Conservation (phyloP, 1,140 invertebrate genomes). For the Teleopsis dalmanni region DNA sequence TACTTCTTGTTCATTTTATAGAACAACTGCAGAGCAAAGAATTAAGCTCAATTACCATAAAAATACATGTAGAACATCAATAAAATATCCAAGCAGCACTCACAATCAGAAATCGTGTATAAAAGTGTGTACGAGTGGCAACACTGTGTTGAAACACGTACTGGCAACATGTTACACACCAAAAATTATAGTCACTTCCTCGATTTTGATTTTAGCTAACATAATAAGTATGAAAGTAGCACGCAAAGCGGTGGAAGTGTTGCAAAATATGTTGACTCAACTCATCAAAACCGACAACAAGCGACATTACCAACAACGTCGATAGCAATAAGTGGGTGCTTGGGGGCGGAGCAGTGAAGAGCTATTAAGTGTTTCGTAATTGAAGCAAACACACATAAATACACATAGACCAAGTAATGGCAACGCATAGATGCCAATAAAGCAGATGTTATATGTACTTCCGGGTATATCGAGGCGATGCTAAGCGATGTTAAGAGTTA, state of each 20-base stretch:
- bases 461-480: too few relatives aligned
- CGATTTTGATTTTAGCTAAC: constrained; percentile 38
- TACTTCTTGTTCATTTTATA: too few relatives aligned
- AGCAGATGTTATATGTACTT: too few relatives aligned
- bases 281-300: constrained; percentile 29
- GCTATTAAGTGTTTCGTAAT: neutral
- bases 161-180: constrained; percentile 43
- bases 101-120: too few relatives aligned
- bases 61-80: too few relatives aligned
- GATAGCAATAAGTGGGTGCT: neutral
- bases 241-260: constrained; percentile 35
- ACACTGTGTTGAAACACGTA: constrained; percentile 45
- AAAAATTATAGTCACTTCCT: constrained; percentile 45
- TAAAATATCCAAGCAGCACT: too few relatives aligned
- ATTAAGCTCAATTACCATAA: too few relatives aligned
- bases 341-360: neutral
- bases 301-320: constrained; percentile 11
- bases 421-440: too few relatives aligned
- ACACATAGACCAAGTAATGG: too few relatives aligned
- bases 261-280: constrained; percentile 44
- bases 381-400: too few relatives aligned
- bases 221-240: neutral
- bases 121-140: neutral
- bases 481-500: too few relatives aligned
- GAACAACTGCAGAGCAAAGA: too few relatives aligned